Percentiles rank a stretch among this genome's conserved stretches.
Evolutionary conservation across 2,113 vertebrate genomes (phyloP).

Genomic region (Manacus vitellinus): DNA sequence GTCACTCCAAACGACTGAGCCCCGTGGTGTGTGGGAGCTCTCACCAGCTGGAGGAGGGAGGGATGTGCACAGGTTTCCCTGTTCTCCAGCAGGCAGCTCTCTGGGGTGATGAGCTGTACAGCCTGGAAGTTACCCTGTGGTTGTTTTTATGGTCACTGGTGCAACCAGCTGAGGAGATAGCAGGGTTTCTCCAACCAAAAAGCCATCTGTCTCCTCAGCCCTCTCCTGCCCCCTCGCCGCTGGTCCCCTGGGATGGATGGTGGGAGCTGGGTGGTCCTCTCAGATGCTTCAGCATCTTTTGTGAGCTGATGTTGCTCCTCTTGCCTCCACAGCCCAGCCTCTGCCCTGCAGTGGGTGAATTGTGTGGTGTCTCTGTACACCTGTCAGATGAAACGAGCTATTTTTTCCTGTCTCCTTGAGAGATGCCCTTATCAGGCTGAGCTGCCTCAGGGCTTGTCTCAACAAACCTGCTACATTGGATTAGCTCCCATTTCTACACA

Average conservation of each 20-base stretch:
- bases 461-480: constrained; percentile 23
- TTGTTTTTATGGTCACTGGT: neutral
- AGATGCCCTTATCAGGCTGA: neutral
- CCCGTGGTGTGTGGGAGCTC: neutral
- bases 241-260: fast-evolving
- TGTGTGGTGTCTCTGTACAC: fast-evolving
- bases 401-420: neutral
- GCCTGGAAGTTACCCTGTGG: neutral
- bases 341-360: neutral
- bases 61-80: neutral
- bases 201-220: neutral
- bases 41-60: neutral
- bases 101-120: neutral
- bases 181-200: neutral
- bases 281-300: neutral
- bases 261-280: neutral
- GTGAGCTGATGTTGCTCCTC: neutral
- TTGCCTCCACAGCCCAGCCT: neutral
- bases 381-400: neutral
- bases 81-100: neutral
- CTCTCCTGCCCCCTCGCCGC: fast-evolving
- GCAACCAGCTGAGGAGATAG: neutral
- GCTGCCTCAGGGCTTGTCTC: constrained; percentile 25
- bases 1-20: neutral
- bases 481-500: constrained; percentile 8